Percentiles rank a stretch among this genome's conserved stretches.
Evolutionary conservation across 2,888 invertebrate species (phyloP).

Genomic region (Acanthosepion lycidas): DNA sequence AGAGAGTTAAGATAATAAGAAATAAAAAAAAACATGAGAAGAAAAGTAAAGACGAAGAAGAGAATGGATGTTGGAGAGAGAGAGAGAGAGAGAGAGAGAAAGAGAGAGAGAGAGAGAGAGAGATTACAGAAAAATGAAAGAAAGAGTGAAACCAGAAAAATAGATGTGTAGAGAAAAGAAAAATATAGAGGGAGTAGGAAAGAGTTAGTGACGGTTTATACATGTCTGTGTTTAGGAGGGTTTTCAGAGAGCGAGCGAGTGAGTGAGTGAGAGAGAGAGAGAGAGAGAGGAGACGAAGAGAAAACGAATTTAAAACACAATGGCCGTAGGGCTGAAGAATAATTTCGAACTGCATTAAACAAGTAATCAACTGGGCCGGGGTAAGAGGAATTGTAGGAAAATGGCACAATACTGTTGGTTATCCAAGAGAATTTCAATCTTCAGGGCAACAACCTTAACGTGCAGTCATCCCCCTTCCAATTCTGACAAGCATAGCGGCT

Average conservation of each 20-base stretch:
- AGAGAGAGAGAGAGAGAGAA: too few species aligned
- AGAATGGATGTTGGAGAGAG: too few species aligned
- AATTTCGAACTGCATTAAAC: slow-evolving; percentile 17
- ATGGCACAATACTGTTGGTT: not conserved
- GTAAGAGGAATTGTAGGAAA: not conserved
- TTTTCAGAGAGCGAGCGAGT: not conserved
- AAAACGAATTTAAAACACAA: not conserved
- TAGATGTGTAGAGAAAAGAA: not conserved
- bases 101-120: too few species aligned
- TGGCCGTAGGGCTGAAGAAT: not conserved
- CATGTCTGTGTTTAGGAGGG: too few species aligned
- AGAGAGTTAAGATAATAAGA: too few species aligned
- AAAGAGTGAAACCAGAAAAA: not conserved
- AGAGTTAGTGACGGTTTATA: not conserved
- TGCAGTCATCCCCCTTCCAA: not conserved
- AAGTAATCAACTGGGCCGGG: not conserved
- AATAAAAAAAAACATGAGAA: too few species aligned
- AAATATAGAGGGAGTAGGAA: too few species aligned
- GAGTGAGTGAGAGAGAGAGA: not conserved
- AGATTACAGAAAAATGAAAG: too few species aligned
- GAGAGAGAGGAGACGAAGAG: not conserved
- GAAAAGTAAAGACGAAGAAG: too few species aligned
- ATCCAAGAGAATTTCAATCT: not conserved
- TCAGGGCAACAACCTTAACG: not conserved
- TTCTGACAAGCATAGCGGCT: not conserved